Percentiles rank a stretch among this genome's conserved stretches.
These are phyloP conservation scores for Andrena camellia DNA, from an alignment of 2,888 invertebrate genomes.

Conservation along the genomic window DNA sequence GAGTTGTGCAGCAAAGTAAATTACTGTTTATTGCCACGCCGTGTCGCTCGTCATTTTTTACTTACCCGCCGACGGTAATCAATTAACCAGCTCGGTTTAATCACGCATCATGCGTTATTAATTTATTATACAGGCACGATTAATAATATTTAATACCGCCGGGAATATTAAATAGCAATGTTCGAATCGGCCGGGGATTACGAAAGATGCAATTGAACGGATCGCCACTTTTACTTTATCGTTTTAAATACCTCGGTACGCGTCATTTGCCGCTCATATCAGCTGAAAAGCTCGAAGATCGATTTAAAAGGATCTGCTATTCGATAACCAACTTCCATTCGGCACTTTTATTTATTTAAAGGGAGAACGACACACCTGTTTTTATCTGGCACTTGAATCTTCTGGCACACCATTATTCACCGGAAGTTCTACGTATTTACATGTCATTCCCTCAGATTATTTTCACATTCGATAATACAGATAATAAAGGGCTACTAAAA, in stretches of 20 bases:
- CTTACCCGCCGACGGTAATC: constrained; percentile 43
- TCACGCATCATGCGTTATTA: constrained; percentile 58
- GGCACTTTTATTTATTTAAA: too few relatives aligned
- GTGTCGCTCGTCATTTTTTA: constrained; percentile 41
- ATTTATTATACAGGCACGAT: constrained; percentile 54
- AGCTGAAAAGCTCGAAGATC: not conserved
- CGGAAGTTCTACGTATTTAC: too few relatives aligned
- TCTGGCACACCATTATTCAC: not conserved
- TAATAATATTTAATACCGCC: constrained; percentile 49
- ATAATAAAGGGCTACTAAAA: too few relatives aligned
- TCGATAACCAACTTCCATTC: too few relatives aligned
- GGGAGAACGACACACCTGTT: not conserved
- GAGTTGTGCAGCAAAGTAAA: constrained; percentile 42
- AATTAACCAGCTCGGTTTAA: constrained; percentile 58
- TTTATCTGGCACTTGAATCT: not conserved
- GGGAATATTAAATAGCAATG: constrained; percentile 54
- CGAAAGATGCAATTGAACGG: constrained; percentile 2
- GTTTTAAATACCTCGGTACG: not conserved
- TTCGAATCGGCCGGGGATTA: constrained; percentile 26
- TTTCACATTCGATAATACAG: too few relatives aligned
- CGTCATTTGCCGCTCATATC: not conserved
- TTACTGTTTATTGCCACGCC: constrained; percentile 51
- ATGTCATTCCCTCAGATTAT: too few relatives aligned
- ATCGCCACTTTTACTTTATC: constrained; percentile 1
- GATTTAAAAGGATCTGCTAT: not conserved